Evolutionary conservation across 1,140 invertebrate genomes (phyloP), one percentile per base, ranked within the genome.

Genomic region (Pachyrhynchus sulphureomaculatus): DNA sequence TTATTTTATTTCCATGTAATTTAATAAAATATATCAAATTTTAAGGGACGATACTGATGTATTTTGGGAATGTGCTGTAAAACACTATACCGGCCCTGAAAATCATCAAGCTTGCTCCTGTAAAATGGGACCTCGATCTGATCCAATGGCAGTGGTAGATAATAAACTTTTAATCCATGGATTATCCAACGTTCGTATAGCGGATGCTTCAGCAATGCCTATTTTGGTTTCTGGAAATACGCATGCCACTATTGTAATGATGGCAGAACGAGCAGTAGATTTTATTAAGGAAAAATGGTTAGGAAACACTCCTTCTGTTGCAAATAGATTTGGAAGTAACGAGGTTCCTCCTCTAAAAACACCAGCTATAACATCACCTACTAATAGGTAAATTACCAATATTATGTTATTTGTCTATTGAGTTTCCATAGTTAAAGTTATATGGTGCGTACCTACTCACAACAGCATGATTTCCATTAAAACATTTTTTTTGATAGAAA

Each of bases 41-140:
- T 68, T 45, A n/a, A 81, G 82, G 34, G 89, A 89, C 44, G 88
- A 87, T 0, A 87, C 84, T 49, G 89, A 92, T 71, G 84, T 83
- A 0, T 93, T 91, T 73, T 91, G 91, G 88, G 83, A 87, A 70
- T 93, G 91, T 66, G 88, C 90, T 0, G 81, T 90, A 1, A 79
- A 85, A 45, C 82, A 86, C 67, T 84, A 87, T 21, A 92, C 91
- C 0, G 86, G 85, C 0, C 87, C 89, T 0, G 89, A 93, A 75
- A 93, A 93, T 71, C 91, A 94, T 77, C 91, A 92, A 74, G 88
- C 88, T 0, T 90, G 89, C 3, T 89, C 88, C 5, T 91, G 89
- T 72, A 88, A 84, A 76, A 92, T 93, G 90, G 90, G 90, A 0
- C 83, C 85, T 0, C 59, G 78, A 0, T 79, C 81, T 0, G 89